phyloP scores from a whole-genome alignment of 2,888 invertebrate genomes.

The Clunio marinus region DNA sequence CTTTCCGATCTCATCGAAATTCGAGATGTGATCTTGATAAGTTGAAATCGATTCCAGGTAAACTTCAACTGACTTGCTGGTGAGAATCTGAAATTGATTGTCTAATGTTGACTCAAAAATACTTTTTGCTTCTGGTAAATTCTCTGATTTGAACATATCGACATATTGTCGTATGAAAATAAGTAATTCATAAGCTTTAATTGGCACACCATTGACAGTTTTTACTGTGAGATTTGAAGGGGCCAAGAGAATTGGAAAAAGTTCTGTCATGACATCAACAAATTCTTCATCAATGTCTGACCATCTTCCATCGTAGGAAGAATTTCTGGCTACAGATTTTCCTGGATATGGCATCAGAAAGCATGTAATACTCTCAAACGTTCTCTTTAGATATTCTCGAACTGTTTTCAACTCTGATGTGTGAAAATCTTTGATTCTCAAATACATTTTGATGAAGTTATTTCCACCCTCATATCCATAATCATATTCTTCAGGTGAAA shows the following conservation, averaged over 20 bases:
- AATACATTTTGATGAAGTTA: neutral
- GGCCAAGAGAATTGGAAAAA: constrained; percentile 8
- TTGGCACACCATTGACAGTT: neutral
- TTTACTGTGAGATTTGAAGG: constrained; percentile 27
- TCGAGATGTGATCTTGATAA: constrained; percentile 3
- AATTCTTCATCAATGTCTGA: constrained; percentile 39
- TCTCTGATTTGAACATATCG: constrained; percentile 24
- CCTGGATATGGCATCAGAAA: constrained; percentile 40
- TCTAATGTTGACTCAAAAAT: constrained; percentile 35
- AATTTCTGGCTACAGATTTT: constrained; percentile 1
- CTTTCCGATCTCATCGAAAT: neutral
- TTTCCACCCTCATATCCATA: constrained; percentile 37
- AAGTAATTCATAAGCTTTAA: constrained; percentile 20
- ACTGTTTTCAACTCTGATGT: constrained; percentile 20
- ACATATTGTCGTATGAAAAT: constrained; percentile 32
- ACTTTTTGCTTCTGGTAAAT: constrained; percentile 33
- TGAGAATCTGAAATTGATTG: constrained; percentile 30
- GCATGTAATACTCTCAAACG: constrained; percentile 25
- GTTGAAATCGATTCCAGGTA: neutral
- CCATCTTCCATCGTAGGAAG: constrained; percentile 31
- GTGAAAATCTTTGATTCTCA: constrained; percentile 32
- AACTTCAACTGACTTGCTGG: constrained; percentile 20
- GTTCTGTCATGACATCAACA: constrained; percentile 21
- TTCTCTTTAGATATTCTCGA: constrained; percentile 18
- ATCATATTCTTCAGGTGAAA: constrained; percentile 29